A percentile compares a stretch with the other conserved stretches of the same genome.
These are phyloP conservation scores for Mormyrus iriodes DNA, from an alignment of 2,113 vertebrate species.

Conservation along the genomic window DNA sequence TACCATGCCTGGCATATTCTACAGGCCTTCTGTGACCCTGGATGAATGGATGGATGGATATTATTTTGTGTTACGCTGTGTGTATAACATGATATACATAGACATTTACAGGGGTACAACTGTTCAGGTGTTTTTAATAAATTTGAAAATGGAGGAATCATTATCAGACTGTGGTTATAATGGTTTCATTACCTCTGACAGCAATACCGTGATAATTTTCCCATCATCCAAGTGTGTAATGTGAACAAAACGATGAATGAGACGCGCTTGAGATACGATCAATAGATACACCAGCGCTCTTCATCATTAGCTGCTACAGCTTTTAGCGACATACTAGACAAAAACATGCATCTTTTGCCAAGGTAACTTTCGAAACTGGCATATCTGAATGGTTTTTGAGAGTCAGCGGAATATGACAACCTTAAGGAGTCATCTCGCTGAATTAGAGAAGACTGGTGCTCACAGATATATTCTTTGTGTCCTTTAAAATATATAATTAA, in stretches of 20 bases:
- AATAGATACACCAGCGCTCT: background rate
- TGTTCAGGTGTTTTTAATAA: background rate
- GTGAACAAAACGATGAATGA: background rate
- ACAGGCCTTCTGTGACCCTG: background rate
- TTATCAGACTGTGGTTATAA: background rate
- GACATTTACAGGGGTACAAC: background rate
- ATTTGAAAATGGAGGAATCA: background rate
- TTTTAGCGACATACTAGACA: background rate
- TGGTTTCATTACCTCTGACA: background rate
- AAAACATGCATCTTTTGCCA: background rate
- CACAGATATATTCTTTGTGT: slow-evolving; percentile 66
- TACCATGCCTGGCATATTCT: background rate
- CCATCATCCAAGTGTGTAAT: slow-evolving; percentile 1
- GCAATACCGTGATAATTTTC: background rate
- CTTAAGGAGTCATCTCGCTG: slow-evolving; percentile 27
- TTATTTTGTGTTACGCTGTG: background rate
- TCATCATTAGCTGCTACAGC: background rate
- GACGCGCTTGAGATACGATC: background rate
- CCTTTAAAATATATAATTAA: slow-evolving; percentile 52
- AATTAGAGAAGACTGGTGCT: slow-evolving; percentile 62
- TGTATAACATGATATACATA: background rate
- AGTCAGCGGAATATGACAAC: background rate
- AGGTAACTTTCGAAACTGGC: background rate
- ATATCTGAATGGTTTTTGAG: background rate
- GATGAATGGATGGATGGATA: background rate